Evolutionary conservation across 53 echinoderm and acorn worm species (phyloP).

Genomic region (Stichopus horrens): DNA sequence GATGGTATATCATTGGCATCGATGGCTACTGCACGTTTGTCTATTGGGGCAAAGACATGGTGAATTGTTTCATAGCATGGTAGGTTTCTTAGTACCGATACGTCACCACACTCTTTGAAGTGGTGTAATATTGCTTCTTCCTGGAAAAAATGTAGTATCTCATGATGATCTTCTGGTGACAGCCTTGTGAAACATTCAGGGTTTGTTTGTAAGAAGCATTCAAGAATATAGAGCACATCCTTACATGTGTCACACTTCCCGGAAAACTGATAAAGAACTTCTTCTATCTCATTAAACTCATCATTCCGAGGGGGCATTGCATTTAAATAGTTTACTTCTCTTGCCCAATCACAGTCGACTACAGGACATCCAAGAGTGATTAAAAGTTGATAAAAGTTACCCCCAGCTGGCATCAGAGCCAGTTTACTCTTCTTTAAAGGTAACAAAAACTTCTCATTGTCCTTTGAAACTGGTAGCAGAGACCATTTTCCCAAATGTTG

Average conservation of each 20-base stretch:
- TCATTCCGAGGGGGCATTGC: not conserved
- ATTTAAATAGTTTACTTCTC: not conserved
- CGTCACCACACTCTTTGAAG: not conserved
- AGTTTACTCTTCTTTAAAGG: not conserved
- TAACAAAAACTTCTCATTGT: not conserved
- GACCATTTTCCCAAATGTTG: not conserved
- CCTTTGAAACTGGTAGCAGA: not conserved
- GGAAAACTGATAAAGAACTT: not conserved
- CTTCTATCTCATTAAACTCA: not conserved
- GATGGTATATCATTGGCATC: not conserved
- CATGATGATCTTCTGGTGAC: too few relatives aligned
- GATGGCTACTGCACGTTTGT: not conserved
- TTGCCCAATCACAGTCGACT: not conserved
- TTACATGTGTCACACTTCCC: not conserved
- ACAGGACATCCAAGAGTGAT: conserved; percentile 3
- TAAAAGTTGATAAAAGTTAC: not conserved
- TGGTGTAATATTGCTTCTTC: not conserved
- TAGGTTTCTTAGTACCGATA: not conserved
- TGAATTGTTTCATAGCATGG: conserved; percentile 34
- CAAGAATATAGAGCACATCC: not conserved
- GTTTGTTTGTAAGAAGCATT: not conserved
- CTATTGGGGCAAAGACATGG: not conserved
- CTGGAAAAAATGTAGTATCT: not conserved
- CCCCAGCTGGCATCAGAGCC: not conserved
- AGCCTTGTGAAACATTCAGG: not conserved